A percentile compares a stretch with the other conserved stretches of the same genome.
Conservation (phyloP, 2,888 invertebrate genomes). For the Tridacna gigas region DNA sequence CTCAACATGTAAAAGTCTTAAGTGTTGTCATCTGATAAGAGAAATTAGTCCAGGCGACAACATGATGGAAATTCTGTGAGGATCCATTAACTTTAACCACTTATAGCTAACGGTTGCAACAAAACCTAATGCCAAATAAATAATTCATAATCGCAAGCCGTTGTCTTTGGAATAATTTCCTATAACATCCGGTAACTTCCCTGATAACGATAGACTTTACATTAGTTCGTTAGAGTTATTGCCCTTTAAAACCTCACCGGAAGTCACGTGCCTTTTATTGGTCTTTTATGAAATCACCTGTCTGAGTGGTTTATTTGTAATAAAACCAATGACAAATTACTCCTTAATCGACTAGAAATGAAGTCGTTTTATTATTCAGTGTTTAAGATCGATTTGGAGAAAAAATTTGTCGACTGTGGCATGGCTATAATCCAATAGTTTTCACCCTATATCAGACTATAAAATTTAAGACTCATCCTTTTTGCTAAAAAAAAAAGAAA, state of each 20-base stretch:
- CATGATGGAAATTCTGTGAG: constrained; percentile 3
- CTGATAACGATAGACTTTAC: constrained; percentile 62
- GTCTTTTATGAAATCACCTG: constrained; percentile 46
- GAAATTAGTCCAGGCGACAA: background rate
- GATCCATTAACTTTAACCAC: constrained; percentile 23
- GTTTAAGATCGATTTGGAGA: background rate
- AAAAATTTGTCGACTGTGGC: too few relatives aligned
- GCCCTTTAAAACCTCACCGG: constrained; percentile 31
- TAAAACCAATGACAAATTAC: constrained; percentile 19
- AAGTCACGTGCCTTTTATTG: constrained; percentile 38
- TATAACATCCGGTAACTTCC: constrained; percentile 61
- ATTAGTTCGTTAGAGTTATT: constrained; percentile 50
- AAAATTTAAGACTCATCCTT: too few relatives aligned
- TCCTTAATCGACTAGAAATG: constrained; percentile 12
- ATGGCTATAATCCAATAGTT: too few relatives aligned
- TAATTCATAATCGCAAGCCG: constrained; percentile 45
- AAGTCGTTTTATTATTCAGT: constrained; percentile 17
- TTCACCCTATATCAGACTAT: too few relatives aligned
- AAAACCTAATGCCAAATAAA: constrained; percentile 43
- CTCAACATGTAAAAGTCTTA: too few relatives aligned
- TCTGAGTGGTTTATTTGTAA: constrained; percentile 22
- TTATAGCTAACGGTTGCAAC: constrained; percentile 6
- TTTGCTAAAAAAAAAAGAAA: too few relatives aligned
- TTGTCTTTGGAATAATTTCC: constrained; percentile 39
- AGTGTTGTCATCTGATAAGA: too few relatives aligned